phyloP scores from a whole-genome alignment of 2,797 vertebrate genomes.

The Morelia viridis region DNA sequence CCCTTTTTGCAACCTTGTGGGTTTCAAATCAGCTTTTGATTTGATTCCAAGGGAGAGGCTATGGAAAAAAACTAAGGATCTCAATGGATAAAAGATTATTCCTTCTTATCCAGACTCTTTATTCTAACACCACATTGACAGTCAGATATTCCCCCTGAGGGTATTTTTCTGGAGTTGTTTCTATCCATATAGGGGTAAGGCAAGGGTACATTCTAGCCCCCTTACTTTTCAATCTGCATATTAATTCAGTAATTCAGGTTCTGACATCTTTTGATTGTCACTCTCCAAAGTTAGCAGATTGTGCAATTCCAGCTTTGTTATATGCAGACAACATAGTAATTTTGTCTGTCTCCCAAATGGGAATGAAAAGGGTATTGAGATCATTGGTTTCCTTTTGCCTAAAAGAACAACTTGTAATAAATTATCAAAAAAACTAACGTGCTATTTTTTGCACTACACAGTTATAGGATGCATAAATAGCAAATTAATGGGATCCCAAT shows the following conservation, averaged over 20 bases:
- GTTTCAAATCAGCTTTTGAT: neutral
- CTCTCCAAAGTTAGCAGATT: neutral
- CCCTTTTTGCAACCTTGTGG: neutral
- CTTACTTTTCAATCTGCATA: neutral
- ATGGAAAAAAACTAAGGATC: neutral
- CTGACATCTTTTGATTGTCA: neutral
- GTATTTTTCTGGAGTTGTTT: neutral
- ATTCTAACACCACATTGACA: neutral
- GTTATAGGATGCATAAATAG: neutral
- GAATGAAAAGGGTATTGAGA: neutral
- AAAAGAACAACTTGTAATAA: neutral
- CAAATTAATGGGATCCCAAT: neutral
- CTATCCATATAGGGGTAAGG: neutral
- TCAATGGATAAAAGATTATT: neutral
- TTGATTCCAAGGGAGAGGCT: neutral
- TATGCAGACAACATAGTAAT: neutral
- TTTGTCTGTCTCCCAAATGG: neutral
- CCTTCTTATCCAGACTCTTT: neutral
- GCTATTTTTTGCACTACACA: neutral
- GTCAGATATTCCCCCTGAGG: neutral
- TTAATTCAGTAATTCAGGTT: neutral
- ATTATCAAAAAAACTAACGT: neutral
- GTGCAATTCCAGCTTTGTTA: neutral
- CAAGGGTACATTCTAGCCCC: neutral
- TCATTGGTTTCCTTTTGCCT: neutral